A percentile compares a stretch with the other conserved stretches of the same genome.
These are phyloP conservation scores for Quadriops clusia DNA, from an alignment of 2,888 invertebrate genomes.

Conservation along the genomic window DNA sequence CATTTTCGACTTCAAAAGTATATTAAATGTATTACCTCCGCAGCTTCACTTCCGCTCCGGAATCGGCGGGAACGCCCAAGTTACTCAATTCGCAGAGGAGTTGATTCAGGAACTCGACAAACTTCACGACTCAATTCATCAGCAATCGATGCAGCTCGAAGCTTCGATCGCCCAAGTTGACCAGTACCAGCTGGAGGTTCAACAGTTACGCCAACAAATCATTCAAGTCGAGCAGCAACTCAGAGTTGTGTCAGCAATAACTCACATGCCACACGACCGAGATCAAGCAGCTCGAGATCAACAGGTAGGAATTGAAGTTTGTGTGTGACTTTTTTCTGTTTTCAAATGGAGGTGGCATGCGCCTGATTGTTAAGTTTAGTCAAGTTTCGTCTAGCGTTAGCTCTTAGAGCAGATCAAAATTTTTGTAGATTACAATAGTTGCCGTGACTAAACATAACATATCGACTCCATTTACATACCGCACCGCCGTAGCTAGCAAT, in stretches of 20 bases:
- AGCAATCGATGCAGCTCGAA: constrained; percentile 56
- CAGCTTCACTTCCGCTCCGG: constrained; percentile 83
- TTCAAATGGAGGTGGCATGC: constrained; percentile 16
- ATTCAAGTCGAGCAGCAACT: constrained; percentile 81
- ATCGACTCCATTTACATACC: constrained; percentile 8
- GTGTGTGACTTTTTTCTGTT: constrained; percentile 10
- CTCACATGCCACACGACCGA: constrained; percentile 70
- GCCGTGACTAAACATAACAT: constrained; percentile 6
- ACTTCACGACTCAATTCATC: constrained; percentile 47
- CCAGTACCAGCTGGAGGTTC: constrained; percentile 78
- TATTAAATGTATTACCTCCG: constrained; percentile 4
- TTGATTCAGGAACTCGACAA: constrained; percentile 58
- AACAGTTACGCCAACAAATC: constrained; percentile 69
- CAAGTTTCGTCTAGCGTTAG: constrained; percentile 4
- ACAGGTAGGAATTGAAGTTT: constrained; percentile 59
- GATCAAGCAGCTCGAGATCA: constrained; percentile 72
- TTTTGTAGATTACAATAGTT: constrained; percentile 6
- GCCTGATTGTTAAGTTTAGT: no score
- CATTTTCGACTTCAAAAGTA: background rate
- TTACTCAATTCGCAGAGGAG: constrained; percentile 59
- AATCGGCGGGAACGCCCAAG: constrained; percentile 66
- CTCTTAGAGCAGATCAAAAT: constrained; percentile 7
- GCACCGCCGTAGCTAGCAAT: constrained; percentile 21
- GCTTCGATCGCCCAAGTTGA: constrained; percentile 76
- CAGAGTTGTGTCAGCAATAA: constrained; percentile 69